Base-by-base conservation (phyloP, 2,797 vertebrate genomes). In the Eutrigla gurnardus region DNA sequence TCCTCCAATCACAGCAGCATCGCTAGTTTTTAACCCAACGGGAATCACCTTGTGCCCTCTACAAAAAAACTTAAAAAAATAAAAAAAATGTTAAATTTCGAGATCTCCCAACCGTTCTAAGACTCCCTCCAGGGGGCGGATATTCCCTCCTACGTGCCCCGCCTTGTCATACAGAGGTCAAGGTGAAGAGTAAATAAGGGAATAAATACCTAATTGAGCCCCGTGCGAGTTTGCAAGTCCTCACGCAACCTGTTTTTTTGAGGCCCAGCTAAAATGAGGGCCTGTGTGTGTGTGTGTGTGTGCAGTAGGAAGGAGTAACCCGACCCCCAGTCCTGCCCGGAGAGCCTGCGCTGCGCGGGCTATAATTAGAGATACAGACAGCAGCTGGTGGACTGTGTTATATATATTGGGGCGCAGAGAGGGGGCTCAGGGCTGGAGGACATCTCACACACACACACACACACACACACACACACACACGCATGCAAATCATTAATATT, bases 301-400 rank as follows among this genome's bases (percentile, higher is more conserved):
- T 17, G 69, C 71, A 12, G 58, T 74, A 77, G 72, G 86, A 83
- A 83, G 73, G 53, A 82, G 92, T 89, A 92, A 93, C 89, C 88
- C 91, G 89, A 92, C 83, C 90, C 88, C 85, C 84, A 83, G 86
- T 70, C 76, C 67, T 71, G 84, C 87, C 91, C 88, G 85, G 89
- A 75, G 88, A 92, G 91, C 83, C 90, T 70, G 80, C 66, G 2
- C 86, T 70, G 83, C 73, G 61, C 58, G 76, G 69, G 87, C 88
- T 93, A 93, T 92, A 93, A 89, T 92, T 93, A 92, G 91, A 86
- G 81, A 70, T 63, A 77, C 82, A 85, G 88, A 89, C 85, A 88
- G 85, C 92, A 93, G 90, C 92, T 91, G 89, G 88, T 86, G 82
- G 62, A 80, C 80, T 75, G 83, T 58, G 78, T 75, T 89, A 81